Percentiles rank a stretch among this genome's conserved stretches.
Conservation (phyloP, 2,113 vertebrate species). For the Prolemur simus region DNA sequence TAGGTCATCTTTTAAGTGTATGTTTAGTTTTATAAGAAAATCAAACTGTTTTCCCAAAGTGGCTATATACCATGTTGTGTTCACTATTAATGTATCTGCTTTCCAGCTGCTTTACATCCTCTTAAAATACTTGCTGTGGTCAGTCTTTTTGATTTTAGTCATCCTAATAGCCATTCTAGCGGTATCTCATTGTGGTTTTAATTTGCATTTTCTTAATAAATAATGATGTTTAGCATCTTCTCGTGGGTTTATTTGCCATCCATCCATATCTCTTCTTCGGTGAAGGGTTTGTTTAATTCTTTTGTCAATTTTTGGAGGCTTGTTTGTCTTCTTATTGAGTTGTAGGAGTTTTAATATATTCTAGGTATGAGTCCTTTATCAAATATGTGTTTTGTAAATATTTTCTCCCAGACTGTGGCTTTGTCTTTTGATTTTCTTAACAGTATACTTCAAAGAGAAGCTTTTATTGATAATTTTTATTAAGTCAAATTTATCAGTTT, state of each 20-base stretch:
- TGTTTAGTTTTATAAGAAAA: conserved; percentile 28
- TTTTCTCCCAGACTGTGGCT: background rate
- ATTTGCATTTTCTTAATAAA: conserved; percentile 27
- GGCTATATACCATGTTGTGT: background rate
- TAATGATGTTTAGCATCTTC: background rate
- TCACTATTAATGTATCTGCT: background rate
- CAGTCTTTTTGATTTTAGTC: background rate
- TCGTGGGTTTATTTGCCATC: background rate
- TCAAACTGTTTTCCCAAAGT: background rate
- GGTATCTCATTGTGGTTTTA: background rate
- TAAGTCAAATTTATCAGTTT: background rate
- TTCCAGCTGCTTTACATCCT: background rate
- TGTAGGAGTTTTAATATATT: background rate
- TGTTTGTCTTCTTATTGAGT: background rate
- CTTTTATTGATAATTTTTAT: conserved; percentile 2
- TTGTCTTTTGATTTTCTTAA: conserved; percentile 33
- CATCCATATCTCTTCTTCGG: background rate
- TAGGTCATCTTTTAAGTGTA: background rate
- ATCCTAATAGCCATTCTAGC: background rate
- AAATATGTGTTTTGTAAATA: conserved; percentile 15
- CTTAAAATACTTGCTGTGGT: background rate
- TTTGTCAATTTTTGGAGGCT: background rate
- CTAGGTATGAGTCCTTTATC: background rate
- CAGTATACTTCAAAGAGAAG: background rate
- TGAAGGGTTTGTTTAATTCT: background rate